phyloP scores from a whole-genome alignment of 2,113 vertebrate species.

The Centropus bengalensis region DNA sequence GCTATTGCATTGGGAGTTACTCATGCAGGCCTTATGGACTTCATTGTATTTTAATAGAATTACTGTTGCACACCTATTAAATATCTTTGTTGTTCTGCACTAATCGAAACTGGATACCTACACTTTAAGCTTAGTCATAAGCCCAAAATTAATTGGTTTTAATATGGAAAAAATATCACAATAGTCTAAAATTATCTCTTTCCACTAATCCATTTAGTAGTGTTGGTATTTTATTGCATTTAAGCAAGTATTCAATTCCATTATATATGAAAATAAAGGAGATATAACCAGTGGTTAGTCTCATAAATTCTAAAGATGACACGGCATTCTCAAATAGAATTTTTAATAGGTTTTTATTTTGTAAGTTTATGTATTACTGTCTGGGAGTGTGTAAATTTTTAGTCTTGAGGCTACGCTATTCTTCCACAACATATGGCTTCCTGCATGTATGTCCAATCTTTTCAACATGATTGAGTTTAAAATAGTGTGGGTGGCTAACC shows the following conservation, averaged over 20 bases:
- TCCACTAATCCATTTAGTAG: background rate
- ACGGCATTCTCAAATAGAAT: background rate
- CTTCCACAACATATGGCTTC: background rate
- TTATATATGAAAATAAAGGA: background rate
- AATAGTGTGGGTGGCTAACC: background rate
- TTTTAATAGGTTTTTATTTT: background rate
- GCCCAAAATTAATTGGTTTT: background rate
- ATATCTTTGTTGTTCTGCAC: background rate
- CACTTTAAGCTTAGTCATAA: background rate
- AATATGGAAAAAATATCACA: background rate
- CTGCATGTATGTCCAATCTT: background rate
- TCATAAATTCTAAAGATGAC: accelerated
- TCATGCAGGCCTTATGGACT: background rate
- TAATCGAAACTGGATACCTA: background rate
- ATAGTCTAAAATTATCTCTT: background rate
- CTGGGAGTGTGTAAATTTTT: background rate
- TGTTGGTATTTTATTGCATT: background rate
- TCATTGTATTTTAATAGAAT: background rate
- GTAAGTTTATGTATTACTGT: background rate
- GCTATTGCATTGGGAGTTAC: background rate
- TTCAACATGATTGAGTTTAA: background rate
- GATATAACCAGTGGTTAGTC: background rate
- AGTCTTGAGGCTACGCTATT: background rate
- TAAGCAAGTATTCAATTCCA: background rate
- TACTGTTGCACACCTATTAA: background rate